A percentile compares a stretch with the other conserved stretches of the same genome.
Conservation (phyloP, 92 coral and sea anemone genomes). For the Paramuricea clavata region DNA sequence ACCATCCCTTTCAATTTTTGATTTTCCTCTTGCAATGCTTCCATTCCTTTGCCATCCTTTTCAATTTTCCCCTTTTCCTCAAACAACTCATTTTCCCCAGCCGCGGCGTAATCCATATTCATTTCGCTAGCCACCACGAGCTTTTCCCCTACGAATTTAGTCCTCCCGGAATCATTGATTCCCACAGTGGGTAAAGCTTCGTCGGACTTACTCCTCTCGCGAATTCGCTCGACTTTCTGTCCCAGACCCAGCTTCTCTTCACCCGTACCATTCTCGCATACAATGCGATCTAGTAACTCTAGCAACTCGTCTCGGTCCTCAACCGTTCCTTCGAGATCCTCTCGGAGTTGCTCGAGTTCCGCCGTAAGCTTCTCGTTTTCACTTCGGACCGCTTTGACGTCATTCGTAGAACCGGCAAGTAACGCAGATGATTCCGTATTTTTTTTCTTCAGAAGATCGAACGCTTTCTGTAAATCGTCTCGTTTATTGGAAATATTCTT, state of each 20-base stretch:
- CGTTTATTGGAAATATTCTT: conserved; percentile 33
- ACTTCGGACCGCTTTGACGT: conserved; percentile 19
- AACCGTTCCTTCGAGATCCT: conserved; percentile 49
- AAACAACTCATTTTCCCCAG: not conserved
- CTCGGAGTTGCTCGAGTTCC: conserved; percentile 50
- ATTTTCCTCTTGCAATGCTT: conserved; percentile 57
- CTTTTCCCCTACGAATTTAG: not conserved
- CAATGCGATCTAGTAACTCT: conserved; percentile 40
- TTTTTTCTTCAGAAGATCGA: not conserved
- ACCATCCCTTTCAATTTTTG: conserved; percentile 71
- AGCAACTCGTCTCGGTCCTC: conserved; percentile 59
- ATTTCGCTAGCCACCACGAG: not conserved
- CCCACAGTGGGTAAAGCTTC: conserved; percentile 15
- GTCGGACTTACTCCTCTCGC: conserved; percentile 48
- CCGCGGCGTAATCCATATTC: not conserved
- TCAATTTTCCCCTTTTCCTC: not conserved
- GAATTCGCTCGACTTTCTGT: conserved; percentile 48
- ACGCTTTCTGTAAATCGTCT: conserved; percentile 22
- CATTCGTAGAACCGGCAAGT: not conserved
- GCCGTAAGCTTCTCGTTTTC: conserved; percentile 39
- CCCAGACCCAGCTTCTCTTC: conserved; percentile 30
- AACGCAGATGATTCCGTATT: conserved; percentile 17
- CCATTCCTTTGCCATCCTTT: conserved; percentile 41
- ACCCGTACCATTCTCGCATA: conserved; percentile 39
- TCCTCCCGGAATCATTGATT: not conserved